Conservation (phyloP, 1,140 invertebrate genomes). For the Anoplolepis gracilipes region DNA sequence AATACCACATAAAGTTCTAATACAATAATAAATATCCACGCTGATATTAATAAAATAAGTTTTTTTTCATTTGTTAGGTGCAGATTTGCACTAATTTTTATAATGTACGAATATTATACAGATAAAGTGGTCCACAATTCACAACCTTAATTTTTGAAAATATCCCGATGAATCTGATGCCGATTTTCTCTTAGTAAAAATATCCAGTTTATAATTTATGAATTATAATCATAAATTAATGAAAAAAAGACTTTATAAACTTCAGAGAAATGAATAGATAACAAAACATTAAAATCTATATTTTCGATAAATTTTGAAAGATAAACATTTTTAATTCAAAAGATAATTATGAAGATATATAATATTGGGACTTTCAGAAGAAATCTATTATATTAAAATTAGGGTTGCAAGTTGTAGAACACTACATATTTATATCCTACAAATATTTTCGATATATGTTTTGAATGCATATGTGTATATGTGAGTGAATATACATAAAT, state of each 20-base stretch:
- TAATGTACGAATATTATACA: slow-evolving; percentile 67
- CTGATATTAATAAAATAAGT: slow-evolving; percentile 51
- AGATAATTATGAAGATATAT: background rate
- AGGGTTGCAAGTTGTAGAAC: background rate
- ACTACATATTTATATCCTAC: slow-evolving; percentile 36
- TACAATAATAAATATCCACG: slow-evolving; percentile 33
- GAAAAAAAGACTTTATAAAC: background rate
- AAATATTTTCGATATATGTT: slow-evolving; percentile 51
- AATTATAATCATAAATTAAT: slow-evolving; percentile 14
- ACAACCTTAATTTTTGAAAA: background rate
- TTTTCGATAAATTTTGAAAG: background rate
- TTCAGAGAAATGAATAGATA: background rate
- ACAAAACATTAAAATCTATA: background rate
- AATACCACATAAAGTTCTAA: slow-evolving; percentile 63
- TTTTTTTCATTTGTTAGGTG: slow-evolving; percentile 43
- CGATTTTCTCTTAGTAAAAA: background rate
- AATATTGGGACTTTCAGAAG: background rate
- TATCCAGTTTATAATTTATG: background rate
- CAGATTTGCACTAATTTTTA: slow-evolving; percentile 36
- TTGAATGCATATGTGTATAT: slow-evolving; percentile 31
- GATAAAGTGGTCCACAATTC: slow-evolving; percentile 10
- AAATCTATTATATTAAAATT: slow-evolving; percentile 16
- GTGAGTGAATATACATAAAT: slow-evolving; percentile 17
- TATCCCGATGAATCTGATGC: background rate
- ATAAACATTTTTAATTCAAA: background rate